A percentile compares a stretch with the other conserved stretches of the same genome.
These are phyloP conservation scores for Pyxicephalus adspersus DNA, from an alignment of 2,113 vertebrate species.

Conservation along the genomic window DNA sequence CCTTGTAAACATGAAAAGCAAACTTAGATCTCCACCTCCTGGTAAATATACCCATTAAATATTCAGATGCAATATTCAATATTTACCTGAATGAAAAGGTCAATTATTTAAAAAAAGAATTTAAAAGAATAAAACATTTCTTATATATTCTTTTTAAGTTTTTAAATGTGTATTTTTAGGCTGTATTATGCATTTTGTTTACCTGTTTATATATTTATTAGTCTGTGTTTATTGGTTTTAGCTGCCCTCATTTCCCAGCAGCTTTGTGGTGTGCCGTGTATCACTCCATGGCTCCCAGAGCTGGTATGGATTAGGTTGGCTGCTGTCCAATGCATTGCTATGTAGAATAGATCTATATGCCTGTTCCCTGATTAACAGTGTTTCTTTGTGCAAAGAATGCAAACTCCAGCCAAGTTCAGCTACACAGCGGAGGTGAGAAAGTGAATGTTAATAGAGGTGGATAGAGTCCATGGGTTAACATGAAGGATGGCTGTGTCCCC, in stretches of 20 bases:
- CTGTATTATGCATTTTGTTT: no score
- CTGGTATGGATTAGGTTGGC: constrained; percentile 69
- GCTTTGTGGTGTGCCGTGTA: constrained; percentile 7
- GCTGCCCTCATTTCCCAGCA: constrained; percentile 15
- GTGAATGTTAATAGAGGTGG: constrained; percentile 16
- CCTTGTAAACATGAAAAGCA: no score
- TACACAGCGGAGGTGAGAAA: constrained; percentile 48
- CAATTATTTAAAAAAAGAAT: background rate
- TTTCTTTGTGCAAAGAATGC: constrained; percentile 67
- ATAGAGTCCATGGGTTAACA: constrained; percentile 9
- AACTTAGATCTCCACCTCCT: no score
- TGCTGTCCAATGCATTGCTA: constrained; percentile 63
- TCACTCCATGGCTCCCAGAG: constrained; percentile 50
- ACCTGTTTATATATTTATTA: no score
- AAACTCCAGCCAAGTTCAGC: constrained; percentile 68
- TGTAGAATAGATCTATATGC: constrained; percentile 58
- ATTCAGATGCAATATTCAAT: no score
- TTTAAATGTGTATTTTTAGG: no score
- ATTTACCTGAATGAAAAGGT: background rate
- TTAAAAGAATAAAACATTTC: background rate
- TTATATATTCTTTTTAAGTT: no score
- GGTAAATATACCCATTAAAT: no score
- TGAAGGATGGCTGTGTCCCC: constrained; percentile 11
- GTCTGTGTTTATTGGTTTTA: background rate
- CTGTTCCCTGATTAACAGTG: constrained; percentile 62